Conservation (phyloP, 2,113 vertebrate genomes). For the Scophthalmus maximus region DNA sequence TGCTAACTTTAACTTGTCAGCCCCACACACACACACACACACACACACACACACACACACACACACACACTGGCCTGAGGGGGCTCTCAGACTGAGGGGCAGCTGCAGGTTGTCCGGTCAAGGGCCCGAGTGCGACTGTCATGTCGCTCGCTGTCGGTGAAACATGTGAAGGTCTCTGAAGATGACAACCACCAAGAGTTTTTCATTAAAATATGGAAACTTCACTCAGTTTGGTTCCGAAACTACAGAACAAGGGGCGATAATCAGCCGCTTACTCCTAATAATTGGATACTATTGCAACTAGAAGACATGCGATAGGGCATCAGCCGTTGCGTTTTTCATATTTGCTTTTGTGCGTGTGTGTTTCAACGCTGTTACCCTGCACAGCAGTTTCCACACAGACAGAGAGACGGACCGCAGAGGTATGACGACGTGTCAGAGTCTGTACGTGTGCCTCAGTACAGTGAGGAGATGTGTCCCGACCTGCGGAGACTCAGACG, state of each 20-base stretch:
- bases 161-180: constrained; percentile 19
- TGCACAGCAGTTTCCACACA: no score
- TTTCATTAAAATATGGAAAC: neutral
- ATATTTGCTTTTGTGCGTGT: no score
- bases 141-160: constrained; percentile 25
- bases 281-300: no score
- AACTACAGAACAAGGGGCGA: neutral
- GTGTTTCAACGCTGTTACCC: no score
- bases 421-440: no score
- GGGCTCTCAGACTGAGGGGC: constrained; percentile 25
- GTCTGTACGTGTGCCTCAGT: no score
- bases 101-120: constrained; percentile 50
- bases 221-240: neutral
- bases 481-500: constrained; percentile 58
- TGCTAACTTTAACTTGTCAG: constrained; percentile 33
- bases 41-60: neutral
- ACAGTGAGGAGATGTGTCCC: constrained; percentile 41
- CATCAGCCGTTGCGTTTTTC: no score
- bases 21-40: neutral
- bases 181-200: neutral
- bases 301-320: no score
- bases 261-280: no score
- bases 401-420: no score
- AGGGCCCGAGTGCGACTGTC: constrained; percentile 11
- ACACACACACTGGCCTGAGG: constrained; percentile 5